Conservation (phyloP, 2,797 vertebrate species). For the Falco rusticolus region DNA sequence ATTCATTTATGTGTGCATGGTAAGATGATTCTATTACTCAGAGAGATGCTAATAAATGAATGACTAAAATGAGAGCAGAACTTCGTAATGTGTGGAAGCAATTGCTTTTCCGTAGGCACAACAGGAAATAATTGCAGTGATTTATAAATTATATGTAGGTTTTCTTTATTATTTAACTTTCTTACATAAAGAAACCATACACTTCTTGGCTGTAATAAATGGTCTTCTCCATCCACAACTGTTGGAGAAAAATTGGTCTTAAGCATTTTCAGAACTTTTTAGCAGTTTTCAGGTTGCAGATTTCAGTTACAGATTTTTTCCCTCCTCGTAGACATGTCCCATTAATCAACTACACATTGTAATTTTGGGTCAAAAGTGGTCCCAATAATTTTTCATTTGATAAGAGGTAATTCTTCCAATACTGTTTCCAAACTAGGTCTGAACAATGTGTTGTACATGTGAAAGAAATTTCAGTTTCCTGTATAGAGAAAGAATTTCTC, state of each 20-base stretch:
- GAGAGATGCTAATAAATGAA: neutral
- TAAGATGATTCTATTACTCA: neutral
- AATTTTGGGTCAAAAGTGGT: neutral
- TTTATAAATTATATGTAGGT: neutral
- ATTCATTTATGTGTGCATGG: neutral
- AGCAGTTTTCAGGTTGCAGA: neutral
- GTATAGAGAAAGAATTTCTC: neutral
- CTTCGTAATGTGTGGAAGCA: neutral
- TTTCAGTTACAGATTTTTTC: neutral
- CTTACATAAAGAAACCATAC: neutral
- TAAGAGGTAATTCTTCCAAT: neutral
- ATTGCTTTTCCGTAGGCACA: neutral
- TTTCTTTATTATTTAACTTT: neutral
- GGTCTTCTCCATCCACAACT: neutral
- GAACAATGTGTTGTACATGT: neutral
- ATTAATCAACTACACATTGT: neutral
- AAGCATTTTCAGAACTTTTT: neutral
- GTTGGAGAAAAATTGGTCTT: neutral
- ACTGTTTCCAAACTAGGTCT: neutral
- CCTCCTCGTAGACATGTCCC: accelerated
- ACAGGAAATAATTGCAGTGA: neutral
- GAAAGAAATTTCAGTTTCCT: neutral
- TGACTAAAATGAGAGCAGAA: neutral
- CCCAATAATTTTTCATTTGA: neutral
- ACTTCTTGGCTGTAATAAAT: neutral